Evolutionary conservation across 2,888 invertebrate species (phyloP), one percentile per base, ranked within the genome.

Genomic region (Oscheius myriophilus): DNA sequence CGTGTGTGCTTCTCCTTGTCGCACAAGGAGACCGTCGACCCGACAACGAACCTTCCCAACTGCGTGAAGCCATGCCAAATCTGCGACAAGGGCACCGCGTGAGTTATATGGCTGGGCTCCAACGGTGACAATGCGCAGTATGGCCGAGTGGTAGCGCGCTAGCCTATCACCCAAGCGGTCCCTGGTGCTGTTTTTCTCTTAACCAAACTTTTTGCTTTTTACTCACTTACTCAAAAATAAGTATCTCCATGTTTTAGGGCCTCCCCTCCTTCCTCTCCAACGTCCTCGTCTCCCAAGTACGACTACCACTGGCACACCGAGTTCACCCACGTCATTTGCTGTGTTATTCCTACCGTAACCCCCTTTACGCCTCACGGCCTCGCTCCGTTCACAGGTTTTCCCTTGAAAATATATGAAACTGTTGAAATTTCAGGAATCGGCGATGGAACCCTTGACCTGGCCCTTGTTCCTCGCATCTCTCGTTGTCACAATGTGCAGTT

Each of bases 281-380:
- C 66, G n/a, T 14, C n/a, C 39, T 33, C n/a, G n/a, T 55, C 72
- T 46, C 70, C 70, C 0, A 63, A 71, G 14, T 76, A 80, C 68
- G 72, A 73, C 33, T 80, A 71, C 52, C 80, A 80, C 51, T 76
- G 74, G 73, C 78, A 81, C 33, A 72, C 74, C 1, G 82, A 82
- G 26, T 84, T 82, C 69, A 79, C 82, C 14, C 84, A 84, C 69
- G 79, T 83, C 21, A 84, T 84, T 54, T 83, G 84, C 65, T 83
- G 83, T 64, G 85, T 85, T 16, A 84, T 86, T 58, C 85, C 84
- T 14, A 76, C 77, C 11, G 78, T 79, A 21, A 79, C 82, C 7
- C 85, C 85, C 12, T 85, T 85, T 66, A 84, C 85, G 2, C 85
- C 85, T 14, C 75, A 84, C 42, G 85, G 85, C 21, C 63, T 86